Conservation (phyloP, 35 echinoderm and acorn worm species). For the Lytechinus pictus region DNA sequence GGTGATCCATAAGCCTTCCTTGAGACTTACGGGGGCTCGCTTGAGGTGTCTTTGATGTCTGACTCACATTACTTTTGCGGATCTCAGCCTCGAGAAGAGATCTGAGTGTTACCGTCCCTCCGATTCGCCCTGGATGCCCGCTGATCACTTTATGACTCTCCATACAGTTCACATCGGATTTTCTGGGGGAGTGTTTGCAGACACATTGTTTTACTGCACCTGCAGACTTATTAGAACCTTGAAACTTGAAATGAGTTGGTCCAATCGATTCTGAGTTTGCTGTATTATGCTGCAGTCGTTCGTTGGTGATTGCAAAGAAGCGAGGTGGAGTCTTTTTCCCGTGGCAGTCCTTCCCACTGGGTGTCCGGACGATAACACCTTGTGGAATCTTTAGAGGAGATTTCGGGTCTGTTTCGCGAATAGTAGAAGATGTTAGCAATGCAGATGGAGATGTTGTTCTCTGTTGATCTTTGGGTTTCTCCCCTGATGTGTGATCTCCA, state of each 20-base stretch:
- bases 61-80: background rate
- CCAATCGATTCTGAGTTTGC: background rate
- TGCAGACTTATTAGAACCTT: background rate
- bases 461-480: background rate
- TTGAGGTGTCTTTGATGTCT: background rate
- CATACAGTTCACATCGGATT: background rate
- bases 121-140: background rate
- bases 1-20: background rate
- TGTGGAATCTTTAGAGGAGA: background rate
- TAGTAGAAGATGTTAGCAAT: background rate
- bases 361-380: background rate
- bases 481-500: background rate
- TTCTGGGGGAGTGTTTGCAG: background rate
- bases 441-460: background rate
- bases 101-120: background rate
- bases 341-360: background rate
- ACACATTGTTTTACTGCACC: background rate
- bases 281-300: constrained; percentile 13
- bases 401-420: background rate
- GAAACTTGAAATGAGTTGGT: background rate
- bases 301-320: constrained; percentile 1
- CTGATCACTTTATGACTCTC: background rate
- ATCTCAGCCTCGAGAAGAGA: background rate
- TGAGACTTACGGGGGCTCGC: background rate
- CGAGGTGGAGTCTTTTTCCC: background rate